Percentiles rank a stretch among this genome's conserved stretches.
These are phyloP conservation scores for Mystacornis crossleyi DNA, from an alignment of 2,113 vertebrate species.

Conservation along the genomic window DNA sequence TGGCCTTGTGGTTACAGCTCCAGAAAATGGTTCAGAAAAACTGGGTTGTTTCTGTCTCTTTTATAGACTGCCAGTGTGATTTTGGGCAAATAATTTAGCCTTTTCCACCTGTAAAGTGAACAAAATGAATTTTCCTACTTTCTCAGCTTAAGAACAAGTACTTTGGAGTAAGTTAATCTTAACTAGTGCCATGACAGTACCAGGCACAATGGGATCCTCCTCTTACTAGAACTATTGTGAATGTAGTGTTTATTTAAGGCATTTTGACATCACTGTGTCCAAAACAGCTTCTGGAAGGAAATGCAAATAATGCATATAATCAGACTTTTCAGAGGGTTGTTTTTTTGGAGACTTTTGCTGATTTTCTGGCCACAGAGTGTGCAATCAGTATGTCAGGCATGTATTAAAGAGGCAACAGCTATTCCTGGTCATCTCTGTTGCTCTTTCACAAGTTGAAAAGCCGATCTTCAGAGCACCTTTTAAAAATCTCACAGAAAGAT, in stretches of 20 bases:
- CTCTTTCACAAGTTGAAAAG: background rate
- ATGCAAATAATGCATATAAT: background rate
- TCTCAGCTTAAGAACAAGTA: background rate
- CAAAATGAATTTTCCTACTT: background rate
- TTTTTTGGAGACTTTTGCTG: background rate
- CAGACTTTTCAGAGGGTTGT: background rate
- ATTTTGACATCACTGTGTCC: background rate
- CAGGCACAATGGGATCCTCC: background rate
- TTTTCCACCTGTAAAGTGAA: conserved; percentile 14
- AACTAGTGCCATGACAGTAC: background rate
- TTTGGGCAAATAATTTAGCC: background rate
- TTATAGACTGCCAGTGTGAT: background rate
- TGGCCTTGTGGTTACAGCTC: background rate
- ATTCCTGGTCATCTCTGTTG: background rate
- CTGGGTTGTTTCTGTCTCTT: background rate
- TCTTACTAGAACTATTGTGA: background rate
- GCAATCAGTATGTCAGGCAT: background rate
- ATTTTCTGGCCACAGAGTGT: background rate
- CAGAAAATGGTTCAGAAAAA: background rate
- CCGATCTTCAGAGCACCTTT: background rate
- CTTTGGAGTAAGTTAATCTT: background rate
- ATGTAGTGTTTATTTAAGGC: background rate
- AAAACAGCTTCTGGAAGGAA: background rate
- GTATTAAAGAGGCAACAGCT: background rate
- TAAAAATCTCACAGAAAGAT: background rate